Conservation (phyloP, 2,888 invertebrate genomes). For the Nephrotoma flavescens region DNA sequence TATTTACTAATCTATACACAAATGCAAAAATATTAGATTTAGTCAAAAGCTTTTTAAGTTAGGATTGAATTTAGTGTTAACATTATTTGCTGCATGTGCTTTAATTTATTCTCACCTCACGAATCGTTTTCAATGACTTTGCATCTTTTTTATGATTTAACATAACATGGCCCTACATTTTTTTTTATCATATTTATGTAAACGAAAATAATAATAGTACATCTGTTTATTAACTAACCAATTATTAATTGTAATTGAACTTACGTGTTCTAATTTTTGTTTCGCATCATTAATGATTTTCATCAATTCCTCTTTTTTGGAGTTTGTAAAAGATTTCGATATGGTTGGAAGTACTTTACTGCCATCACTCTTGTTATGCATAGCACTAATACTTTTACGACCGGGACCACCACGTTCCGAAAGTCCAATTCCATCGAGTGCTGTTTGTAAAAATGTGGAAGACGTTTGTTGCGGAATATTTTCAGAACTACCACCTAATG, state of each 20-base stretch:
- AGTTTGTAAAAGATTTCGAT: slow-evolving; percentile 32
- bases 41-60: not conserved
- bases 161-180: slow-evolving; percentile 22
- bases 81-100: not conserved
- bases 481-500: slow-evolving; percentile 62
- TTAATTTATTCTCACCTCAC: slow-evolving; percentile 27
- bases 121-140: slow-evolving; percentile 27
- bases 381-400: slow-evolving; percentile 49
- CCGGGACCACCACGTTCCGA: slow-evolving; percentile 29
- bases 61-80: not conserved
- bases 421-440: slow-evolving; percentile 29
- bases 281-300: slow-evolving; percentile 72
- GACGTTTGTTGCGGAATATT: slow-evolving; percentile 26
- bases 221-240: not conserved
- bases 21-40: not conserved
- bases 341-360: slow-evolving; percentile 19
- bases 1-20: not conserved
- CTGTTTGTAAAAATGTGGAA: slow-evolving; percentile 29
- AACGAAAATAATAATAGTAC: not conserved
- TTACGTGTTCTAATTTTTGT: slow-evolving; percentile 73
- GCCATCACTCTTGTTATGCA: slow-evolving; percentile 31
- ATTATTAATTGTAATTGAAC: slow-evolving; percentile 22
- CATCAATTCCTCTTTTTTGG: slow-evolving; percentile 55
- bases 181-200: slow-evolving; percentile 7
- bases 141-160: slow-evolving; percentile 22